Base-by-base conservation (phyloP, 2,797 vertebrate species). In the Vipera latastei region DNA sequence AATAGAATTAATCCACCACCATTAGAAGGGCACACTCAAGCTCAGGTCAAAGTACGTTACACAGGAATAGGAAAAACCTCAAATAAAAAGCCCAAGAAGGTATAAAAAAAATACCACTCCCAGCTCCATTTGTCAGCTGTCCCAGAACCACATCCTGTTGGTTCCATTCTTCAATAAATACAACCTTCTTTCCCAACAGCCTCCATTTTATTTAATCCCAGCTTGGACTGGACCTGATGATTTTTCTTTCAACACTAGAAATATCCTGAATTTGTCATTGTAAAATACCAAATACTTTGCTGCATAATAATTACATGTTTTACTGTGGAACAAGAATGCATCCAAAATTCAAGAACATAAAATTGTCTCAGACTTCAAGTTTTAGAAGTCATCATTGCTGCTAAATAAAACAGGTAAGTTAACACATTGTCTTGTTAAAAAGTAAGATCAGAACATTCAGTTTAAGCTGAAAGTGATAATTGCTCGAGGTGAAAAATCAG, bases 241-340 rank as follows among this genome's bases (percentile, higher is more conserved):
- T 53, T 53, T 53, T 53, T 53, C 51, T 53, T 11, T 53, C 51
- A 53, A 53, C 51, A 53, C 51, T 53, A 56, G 92, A 87, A 92
- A 92, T 89, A 89, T 59, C 91, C 90, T 59, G 11, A 78, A 86
- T 90, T 0, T 56, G 91, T 93, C 94, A 90, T 88, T 88, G 92
- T 92, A n/a, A 90, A 94, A 90, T 63, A 8, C 0, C 73, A 93
- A 90, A 92, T 22, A 38, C 2, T 91, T 93, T 22, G 90, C 4
- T 0, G 2, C 59, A 89, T 18, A n/a, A 89, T 48, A 91, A 93
- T 4, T 22, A 88, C 59, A n/a, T 56, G 93, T 92, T 65, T 73
- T 59, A 56, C 56, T 48, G 59, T 32, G 32, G 8, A 86, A 53
- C 32, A 53, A 48, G n/a, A 89, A 2, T 16, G 89, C 53, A 2